Base-by-base conservation (phyloP, 2,797 vertebrate species). In the Notolabrus celidotus region DNA sequence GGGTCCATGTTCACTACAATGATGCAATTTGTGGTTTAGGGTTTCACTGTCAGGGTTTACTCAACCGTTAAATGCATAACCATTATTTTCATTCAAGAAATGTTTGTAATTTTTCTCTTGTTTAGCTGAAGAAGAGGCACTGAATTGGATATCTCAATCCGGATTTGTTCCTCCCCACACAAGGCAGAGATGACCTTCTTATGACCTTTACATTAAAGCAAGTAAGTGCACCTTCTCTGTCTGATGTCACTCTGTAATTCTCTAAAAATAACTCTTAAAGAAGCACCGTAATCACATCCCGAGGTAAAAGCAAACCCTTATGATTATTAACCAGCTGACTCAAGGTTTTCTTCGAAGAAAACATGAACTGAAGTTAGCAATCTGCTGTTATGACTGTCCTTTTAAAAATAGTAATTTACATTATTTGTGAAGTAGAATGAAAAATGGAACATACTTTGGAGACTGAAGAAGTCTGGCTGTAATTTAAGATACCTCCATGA, bases 281-380 rank as follows among this genome's bases (percentile, higher is more conserved):
- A 54, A 54, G n/a, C 42, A 71, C 17, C 65, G 17, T 41, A 54
- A 73, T 67, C 15, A 46, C 14, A 23, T 16, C 43, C 49, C 1
- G 19, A 62, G 17, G 19, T 2, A 58, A 55, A 64, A 50, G 14
- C 39, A 14, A 23, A 17, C 1, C 9, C 41, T 67, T 17, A 25
- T 62, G 69, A 74, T 74, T 61, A 78, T 79, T 69, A 74, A 84
- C 62, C 19, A 33, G 57, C 61, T 84, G 63, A 80, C 29, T 70
- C 23, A 0, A 60, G 20, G 27, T 69, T 39, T 67, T 77, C n/a
- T 66, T 56, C 15, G 46, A 7, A 39, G 55, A 51, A n/a, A 74
- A 56, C 31, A 19, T 17, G 17, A 17, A 27, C 17, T 2, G 20
- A 2, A 50, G 29, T 39, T 36, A 41, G 20, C 12, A 14, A 10